Evolutionary conservation across 2,888 invertebrate genomes (phyloP).

Genomic region (Polylopha cassiicola): DNA sequence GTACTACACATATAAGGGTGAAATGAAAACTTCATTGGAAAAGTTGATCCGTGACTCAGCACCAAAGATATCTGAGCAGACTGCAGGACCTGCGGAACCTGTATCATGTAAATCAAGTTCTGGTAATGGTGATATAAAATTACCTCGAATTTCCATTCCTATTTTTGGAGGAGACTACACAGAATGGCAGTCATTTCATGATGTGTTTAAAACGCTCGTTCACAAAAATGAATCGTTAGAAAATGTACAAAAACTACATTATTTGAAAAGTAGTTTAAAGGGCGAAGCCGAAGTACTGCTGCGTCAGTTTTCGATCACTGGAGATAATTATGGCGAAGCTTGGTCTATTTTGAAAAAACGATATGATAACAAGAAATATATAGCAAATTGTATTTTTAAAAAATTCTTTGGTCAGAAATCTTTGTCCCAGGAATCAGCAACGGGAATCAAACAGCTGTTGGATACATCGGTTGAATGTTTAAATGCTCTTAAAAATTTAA

Average conservation of each 20-base stretch:
- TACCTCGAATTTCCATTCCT: constrained; percentile 1
- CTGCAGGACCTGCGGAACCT: too few species aligned
- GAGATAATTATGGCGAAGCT: background rate
- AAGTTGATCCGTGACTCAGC: background rate
- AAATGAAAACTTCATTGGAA: background rate
- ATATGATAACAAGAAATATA: background rate
- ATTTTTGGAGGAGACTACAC: constrained; percentile 1
- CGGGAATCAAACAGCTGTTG: background rate
- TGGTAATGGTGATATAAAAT: background rate
- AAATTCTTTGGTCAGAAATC: constrained; percentile 1
- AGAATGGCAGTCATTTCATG: constrained; percentile 4
- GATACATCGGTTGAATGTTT: background rate
- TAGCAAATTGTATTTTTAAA: constrained; percentile 1
- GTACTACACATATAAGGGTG: constrained; percentile 1
- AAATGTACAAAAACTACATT: background rate
- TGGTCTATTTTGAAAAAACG: constrained; percentile 1
- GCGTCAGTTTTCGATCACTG: background rate
- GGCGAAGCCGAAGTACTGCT: background rate
- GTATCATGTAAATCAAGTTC: background rate
- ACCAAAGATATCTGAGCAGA: too few species aligned
- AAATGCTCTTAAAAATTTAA: background rate
- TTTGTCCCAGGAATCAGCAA: background rate
- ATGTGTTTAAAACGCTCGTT: background rate
- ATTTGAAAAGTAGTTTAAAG: background rate
- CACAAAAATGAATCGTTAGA: background rate